Evolutionary conservation across 2,797 vertebrate genomes (phyloP).

Genomic region (Muscicapa comitata): DNA sequence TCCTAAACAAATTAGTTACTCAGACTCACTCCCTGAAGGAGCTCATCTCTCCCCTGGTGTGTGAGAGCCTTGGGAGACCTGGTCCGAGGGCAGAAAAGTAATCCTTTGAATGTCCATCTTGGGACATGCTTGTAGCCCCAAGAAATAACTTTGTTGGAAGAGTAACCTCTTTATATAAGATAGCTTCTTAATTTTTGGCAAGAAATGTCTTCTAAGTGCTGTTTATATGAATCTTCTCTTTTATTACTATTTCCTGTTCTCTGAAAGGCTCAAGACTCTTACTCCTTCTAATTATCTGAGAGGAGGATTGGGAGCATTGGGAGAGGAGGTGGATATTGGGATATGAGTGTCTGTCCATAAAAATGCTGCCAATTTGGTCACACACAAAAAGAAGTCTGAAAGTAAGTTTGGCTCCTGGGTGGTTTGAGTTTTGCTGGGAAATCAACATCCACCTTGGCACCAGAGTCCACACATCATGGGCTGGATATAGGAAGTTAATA

Average conservation of each 20-base stretch:
- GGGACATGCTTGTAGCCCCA: background rate
- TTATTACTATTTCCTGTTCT: background rate
- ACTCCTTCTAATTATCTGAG: background rate
- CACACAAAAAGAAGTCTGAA: background rate
- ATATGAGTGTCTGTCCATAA: background rate
- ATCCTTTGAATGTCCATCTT: background rate
- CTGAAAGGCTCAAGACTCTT: background rate
- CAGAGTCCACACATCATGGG: background rate
- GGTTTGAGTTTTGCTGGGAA: background rate
- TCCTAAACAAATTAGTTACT: background rate
- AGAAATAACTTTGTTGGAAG: background rate
- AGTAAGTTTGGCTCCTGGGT: background rate
- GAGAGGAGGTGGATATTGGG: background rate
- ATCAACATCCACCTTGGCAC: background rate
- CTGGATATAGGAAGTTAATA: conserved; percentile 36
- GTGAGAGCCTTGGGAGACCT: background rate
- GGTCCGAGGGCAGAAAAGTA: background rate
- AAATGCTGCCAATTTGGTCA: background rate
- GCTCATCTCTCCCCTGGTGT: background rate
- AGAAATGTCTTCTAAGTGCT: background rate
- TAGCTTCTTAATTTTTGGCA: background rate
- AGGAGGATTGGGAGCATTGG: too few relatives aligned
- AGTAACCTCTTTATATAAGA: background rate
- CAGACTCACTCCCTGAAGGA: background rate
- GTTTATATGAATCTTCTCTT: background rate